These are phyloP conservation scores for Dinothrombium tinctorium DNA, from an alignment of 1,140 invertebrate species.

Conservation along the genomic window DNA sequence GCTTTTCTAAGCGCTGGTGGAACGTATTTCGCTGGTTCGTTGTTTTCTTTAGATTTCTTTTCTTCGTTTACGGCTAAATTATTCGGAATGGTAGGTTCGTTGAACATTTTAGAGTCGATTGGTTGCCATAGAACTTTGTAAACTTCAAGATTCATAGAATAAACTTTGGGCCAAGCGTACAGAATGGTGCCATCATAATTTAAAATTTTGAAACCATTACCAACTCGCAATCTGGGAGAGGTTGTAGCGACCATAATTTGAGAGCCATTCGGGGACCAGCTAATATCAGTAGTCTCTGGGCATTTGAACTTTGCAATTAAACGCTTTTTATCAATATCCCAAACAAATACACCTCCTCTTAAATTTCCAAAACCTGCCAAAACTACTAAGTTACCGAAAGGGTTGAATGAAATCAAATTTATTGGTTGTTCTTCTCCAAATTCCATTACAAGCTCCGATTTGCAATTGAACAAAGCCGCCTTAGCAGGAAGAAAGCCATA, in stretches of 20 bases:
- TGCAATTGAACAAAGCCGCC: slow-evolving; percentile 62
- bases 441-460: slow-evolving; percentile 75
- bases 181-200: slow-evolving; percentile 61
- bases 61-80: slow-evolving; percentile 32
- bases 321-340: slow-evolving; percentile 52
- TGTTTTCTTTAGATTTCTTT: slow-evolving; percentile 20
- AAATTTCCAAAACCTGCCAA: slow-evolving; percentile 88
- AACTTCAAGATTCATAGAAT: slow-evolving; percentile 1
- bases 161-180: slow-evolving; percentile 36
- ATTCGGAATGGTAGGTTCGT: slow-evolving; percentile 36
- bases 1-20: slow-evolving; percentile 30
- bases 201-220: slow-evolving; percentile 79
- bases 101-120: slow-evolving; percentile 38
- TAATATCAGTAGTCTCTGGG: slow-evolving; percentile 60
- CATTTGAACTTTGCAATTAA: slow-evolving; percentile 43
- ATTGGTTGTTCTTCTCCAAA: slow-evolving; percentile 55
- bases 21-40: slow-evolving; percentile 9
- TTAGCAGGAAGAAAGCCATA: slow-evolving; percentile 89
- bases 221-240: slow-evolving; percentile 62
- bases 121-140: slow-evolving; percentile 27
- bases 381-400: slow-evolving; percentile 61
- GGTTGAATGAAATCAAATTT: slow-evolving; percentile 72
- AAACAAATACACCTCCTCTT: slow-evolving; percentile 64
- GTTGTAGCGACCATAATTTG: slow-evolving; percentile 83
- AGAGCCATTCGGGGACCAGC: slow-evolving; percentile 76